phyloP scores from a whole-genome alignment of 2,888 invertebrate species.

The Chelonus formosanus region DNA sequence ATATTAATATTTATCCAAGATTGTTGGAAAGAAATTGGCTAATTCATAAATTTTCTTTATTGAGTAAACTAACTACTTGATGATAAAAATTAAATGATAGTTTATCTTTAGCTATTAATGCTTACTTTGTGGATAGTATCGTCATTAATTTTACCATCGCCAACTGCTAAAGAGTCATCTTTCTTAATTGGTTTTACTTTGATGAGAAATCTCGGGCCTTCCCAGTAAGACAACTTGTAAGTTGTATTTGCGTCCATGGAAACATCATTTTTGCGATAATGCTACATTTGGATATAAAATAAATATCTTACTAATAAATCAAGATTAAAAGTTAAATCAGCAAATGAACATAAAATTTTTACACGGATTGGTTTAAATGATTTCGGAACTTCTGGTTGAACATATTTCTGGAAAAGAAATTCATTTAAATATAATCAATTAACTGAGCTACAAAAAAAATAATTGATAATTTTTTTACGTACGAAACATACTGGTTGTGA shows the following conservation, averaged over 20 bases:
- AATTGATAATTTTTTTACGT: conserved; percentile 23
- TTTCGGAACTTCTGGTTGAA: conserved; percentile 56
- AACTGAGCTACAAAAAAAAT: neutral
- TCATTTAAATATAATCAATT: conserved; percentile 7
- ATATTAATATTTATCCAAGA: too few species aligned
- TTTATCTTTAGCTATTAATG: neutral
- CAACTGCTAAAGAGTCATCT: conserved; percentile 61
- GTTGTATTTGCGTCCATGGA: conserved; percentile 71
- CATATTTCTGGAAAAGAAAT: conserved; percentile 50
- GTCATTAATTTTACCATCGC: conserved; percentile 65
- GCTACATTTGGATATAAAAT: conserved; percentile 42
- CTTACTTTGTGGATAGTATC: conserved; percentile 69
- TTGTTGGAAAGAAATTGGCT: too few species aligned
- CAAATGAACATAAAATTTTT: conserved; percentile 19
- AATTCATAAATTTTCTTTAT: too few species aligned
- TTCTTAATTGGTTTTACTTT: conserved; percentile 56
- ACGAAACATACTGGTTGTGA: conserved; percentile 50
- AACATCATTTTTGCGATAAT: conserved; percentile 63
- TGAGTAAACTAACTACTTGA: too few species aligned
- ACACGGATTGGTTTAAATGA: conserved; percentile 67
- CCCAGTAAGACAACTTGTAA: conserved; percentile 64
- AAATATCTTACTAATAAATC: neutral
- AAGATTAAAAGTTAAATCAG: too few species aligned
- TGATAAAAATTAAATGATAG: too few species aligned
- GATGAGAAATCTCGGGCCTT: conserved; percentile 34